These are phyloP conservation scores for Scartelaos histophorus DNA, from an alignment of 2,113 vertebrate species.

Conservation along the genomic window DNA sequence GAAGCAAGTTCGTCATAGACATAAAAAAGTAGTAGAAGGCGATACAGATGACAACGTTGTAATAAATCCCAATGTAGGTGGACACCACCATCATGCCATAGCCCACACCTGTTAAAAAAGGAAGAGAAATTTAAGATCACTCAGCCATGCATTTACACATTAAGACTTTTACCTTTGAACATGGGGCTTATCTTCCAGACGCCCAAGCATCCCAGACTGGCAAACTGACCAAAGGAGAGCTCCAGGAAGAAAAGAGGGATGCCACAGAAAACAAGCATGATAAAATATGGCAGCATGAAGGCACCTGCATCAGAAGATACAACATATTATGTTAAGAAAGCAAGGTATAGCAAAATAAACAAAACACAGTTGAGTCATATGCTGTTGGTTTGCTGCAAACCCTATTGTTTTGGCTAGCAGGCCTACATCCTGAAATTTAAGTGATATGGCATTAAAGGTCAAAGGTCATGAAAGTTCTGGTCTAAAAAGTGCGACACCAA, in stretches of 20 bases:
- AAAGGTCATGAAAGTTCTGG: too few species aligned
- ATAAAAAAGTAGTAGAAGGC: slow-evolving; percentile 99
- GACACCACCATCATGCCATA: slow-evolving; percentile 99
- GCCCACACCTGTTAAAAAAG: slow-evolving; percentile 83
- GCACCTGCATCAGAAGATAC: slow-evolving; percentile 78
- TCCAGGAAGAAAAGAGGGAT: slow-evolving; percentile 99
- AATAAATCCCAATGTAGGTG: slow-evolving; percentile 98
- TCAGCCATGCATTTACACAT: neutral
- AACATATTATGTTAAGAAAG: neutral
- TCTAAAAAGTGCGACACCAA: too few species aligned
- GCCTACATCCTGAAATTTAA: too few species aligned
- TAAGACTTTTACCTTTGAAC: slow-evolving; percentile 90
- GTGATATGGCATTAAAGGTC: too few species aligned
- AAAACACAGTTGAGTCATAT: neutral
- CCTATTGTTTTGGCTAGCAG: too few species aligned
- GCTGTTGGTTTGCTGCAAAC: neutral
- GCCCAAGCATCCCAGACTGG: slow-evolving; percentile 93
- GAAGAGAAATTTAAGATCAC: neutral
- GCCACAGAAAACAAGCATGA: slow-evolving; percentile 98
- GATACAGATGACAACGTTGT: slow-evolving; percentile 98
- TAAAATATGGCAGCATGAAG: slow-evolving; percentile 98
- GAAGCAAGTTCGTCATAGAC: slow-evolving; percentile 92
- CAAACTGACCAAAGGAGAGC: slow-evolving; percentile 97
- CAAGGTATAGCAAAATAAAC: neutral
- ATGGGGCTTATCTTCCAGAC: slow-evolving; percentile 98